Evolutionary conservation across 2,113 vertebrate genomes (phyloP), one percentile per base, ranked within the genome.

Genomic region (Pyxicephalus adspersus): DNA sequence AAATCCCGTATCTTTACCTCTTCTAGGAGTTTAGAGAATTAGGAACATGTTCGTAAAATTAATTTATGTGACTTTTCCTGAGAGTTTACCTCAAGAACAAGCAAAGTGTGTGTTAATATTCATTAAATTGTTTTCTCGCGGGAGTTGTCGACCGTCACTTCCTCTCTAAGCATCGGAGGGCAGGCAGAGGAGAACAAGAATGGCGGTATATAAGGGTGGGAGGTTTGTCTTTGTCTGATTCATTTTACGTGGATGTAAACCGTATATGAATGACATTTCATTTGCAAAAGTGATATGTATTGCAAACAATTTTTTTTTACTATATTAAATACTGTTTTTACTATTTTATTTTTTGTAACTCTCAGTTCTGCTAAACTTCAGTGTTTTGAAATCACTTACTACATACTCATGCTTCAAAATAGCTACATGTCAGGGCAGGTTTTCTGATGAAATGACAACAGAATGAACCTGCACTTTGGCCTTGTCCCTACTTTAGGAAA

Each of bases 41-140:
- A 82, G 61, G 57, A 58, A n/a, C 66, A 55, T 74, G 80, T 74
- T 82, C 61, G 61, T 82, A 82, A 82, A 82, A 82, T 82, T 82
- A 82, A 82, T 82, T 81, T 74, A 74, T 65, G 68, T 73, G 68
- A 81, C 60, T 73, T 82, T 82, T 74, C 70, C 80, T 66, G 52
- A 52, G 80, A 82, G 80, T 82, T 82, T 82, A 82, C 80, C 66
- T 50, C 38, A 51, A 82, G 71, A 82, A 75, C 80, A 75, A 82
- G 80, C 80, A 67, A 74, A 75, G 80, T 75, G 61, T 55, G 79
- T 81, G 80, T 82, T 82, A 82, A 82, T 82, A 82, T 82, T 82
- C 80, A 82, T 82, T 82, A 82, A 82, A 82, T 74, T 51, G 34
- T 82, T 66, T 58, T 28, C 80, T 75, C 80, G 64, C 22, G 80